Percentiles rank a stretch among this genome's conserved stretches.
phyloP scores from a whole-genome alignment of 2,113 vertebrate genomes.

The Pangasianodon hypophthalmus region DNA sequence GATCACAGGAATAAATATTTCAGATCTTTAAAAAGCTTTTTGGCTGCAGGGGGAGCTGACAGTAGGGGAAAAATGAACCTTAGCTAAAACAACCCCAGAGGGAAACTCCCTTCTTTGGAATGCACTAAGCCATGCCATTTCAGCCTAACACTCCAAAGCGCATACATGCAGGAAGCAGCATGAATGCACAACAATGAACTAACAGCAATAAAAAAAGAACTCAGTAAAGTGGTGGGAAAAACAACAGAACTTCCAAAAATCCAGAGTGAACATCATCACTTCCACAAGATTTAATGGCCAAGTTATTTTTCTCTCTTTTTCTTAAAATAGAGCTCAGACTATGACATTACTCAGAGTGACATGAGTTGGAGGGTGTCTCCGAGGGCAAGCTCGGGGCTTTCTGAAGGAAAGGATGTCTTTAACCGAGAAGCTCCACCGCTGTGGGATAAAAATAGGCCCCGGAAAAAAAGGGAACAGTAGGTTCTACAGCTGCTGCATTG shows the following conservation, averaged over 20 bases:
- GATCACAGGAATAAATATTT: not conserved
- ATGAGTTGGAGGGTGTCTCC: slow-evolving; percentile 6
- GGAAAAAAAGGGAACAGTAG: slow-evolving; percentile 21
- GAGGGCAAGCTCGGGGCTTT: slow-evolving; percentile 31
- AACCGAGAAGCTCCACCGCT: slow-evolving; percentile 21
- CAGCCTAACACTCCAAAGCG: not conserved
- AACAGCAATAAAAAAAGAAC: not conserved
- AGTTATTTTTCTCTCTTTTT: not conserved
- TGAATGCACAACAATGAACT: not conserved
- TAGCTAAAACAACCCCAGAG: not conserved
- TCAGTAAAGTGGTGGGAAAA: not conserved
- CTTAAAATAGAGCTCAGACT: slow-evolving; percentile 26
- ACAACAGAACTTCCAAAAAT: not conserved
- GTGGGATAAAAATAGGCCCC: slow-evolving; percentile 42
- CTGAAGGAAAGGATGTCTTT: slow-evolving; percentile 48
- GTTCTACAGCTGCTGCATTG: slow-evolving; percentile 44
- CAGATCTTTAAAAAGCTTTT: not conserved
- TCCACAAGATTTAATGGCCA: not conserved
- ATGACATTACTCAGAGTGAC: slow-evolving; percentile 31
- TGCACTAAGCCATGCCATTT: slow-evolving; percentile 18
- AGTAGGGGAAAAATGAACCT: not conserved
- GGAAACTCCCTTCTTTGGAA: slow-evolving; percentile 44
- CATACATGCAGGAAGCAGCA: not conserved
- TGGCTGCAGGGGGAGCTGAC: not conserved
- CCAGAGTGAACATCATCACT: not conserved